Evolutionary conservation across 2,888 invertebrate species (phyloP).

Genomic region (Platycnemis pennipes): DNA sequence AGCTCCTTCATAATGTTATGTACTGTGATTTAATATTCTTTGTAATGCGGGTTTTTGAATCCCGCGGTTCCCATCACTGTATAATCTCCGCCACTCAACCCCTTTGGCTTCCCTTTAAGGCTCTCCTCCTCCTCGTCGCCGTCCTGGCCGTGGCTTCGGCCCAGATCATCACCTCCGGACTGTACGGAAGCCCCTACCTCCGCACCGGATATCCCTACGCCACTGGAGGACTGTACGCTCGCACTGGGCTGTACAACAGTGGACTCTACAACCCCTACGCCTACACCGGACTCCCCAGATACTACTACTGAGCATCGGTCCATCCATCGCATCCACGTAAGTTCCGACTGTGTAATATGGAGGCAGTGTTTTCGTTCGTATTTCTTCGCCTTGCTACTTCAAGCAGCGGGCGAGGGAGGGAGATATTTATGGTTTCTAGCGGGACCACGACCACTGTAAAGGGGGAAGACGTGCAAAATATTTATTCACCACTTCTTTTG

Average conservation of each 20-base stretch:
- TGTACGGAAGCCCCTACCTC: background rate
- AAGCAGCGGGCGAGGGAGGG: no score
- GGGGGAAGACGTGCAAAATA: no score
- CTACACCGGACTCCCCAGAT: background rate
- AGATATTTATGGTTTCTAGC: no score
- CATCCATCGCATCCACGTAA: background rate
- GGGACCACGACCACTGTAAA: no score
- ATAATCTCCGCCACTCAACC: background rate
- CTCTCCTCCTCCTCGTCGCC: constrained; percentile 54
- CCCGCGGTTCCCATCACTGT: no score
- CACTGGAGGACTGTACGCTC: background rate
- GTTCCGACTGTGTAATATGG: background rate
- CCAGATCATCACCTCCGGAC: background rate
- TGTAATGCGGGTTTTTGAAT: no score
- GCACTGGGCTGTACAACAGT: background rate
- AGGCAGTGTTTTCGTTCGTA: no score
- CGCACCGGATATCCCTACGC: background rate
- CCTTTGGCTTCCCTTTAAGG: background rate
- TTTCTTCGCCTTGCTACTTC: no score
- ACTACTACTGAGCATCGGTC: background rate
- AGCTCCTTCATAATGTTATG: no score
- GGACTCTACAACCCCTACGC: background rate
- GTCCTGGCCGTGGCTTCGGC: constrained; percentile 29
- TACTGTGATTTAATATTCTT: no score
- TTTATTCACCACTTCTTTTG: no score